Percentiles rank a stretch among this genome's conserved stretches.
Conservation (phyloP, 2,888 invertebrate species). For the Suillia variegata region DNA sequence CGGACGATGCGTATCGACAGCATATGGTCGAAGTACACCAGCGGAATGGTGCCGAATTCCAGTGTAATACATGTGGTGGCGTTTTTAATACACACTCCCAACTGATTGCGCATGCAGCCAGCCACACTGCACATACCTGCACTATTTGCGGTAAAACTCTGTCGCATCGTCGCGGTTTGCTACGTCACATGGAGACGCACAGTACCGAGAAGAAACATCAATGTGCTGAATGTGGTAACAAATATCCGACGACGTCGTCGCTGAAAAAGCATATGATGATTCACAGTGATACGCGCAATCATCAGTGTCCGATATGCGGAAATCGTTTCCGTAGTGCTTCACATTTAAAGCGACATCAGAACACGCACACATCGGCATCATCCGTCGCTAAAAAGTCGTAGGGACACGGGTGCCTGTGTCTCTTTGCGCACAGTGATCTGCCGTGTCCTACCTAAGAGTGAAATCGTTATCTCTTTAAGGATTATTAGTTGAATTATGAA, state of each 20-base stretch:
- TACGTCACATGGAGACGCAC: slow-evolving; percentile 5
- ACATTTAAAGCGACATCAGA: slow-evolving; percentile 20
- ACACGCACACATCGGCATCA: slow-evolving; percentile 15
- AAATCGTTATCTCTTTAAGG: too few relatives aligned
- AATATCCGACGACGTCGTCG: not conserved
- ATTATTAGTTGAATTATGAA: too few relatives aligned
- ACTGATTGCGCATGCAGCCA: slow-evolving; percentile 1
- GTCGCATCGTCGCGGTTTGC: not conserved
- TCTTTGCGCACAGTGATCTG: too few relatives aligned
- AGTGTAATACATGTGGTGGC: slow-evolving; percentile 7
- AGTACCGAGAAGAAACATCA: slow-evolving; percentile 1
- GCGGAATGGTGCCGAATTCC: not conserved
- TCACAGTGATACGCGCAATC: slow-evolving; percentile 12
- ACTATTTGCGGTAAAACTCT: slow-evolving; percentile 2
- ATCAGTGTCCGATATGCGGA: slow-evolving; percentile 13
- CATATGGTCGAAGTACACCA: not conserved
- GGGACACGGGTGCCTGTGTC: too few relatives aligned
- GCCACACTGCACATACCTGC: not conserved
- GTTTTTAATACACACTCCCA: not conserved
- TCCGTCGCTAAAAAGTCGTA: too few relatives aligned
- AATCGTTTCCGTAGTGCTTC: slow-evolving; percentile 14
- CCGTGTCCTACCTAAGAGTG: too few relatives aligned
- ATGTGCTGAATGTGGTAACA: slow-evolving; percentile 14
- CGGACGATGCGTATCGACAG: not conserved
- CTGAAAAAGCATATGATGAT: slow-evolving; percentile 13